Percentiles rank a stretch among this genome's conserved stretches.
Conservation (phyloP, 2,888 invertebrate species). For the Orthosia gracilis region DNA sequence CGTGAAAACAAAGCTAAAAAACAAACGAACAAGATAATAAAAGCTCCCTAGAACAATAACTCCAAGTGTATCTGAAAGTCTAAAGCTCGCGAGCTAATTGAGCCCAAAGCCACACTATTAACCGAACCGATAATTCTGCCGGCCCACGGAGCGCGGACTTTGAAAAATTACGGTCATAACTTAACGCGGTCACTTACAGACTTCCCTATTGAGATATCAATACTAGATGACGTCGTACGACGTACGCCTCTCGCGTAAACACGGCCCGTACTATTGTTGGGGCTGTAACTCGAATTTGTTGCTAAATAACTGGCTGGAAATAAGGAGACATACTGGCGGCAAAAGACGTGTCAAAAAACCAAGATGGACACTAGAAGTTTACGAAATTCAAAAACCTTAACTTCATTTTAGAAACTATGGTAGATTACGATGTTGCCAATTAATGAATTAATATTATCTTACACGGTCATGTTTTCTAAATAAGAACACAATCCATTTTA, state of each 20-base stretch:
- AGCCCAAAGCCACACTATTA: conserved; percentile 85
- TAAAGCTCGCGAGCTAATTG: conserved; percentile 82
- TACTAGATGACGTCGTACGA: conserved; percentile 85
- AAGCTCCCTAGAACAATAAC: conserved; percentile 52
- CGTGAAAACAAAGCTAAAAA: conserved; percentile 5
- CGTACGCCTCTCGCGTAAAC: conserved; percentile 83
- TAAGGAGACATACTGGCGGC: neutral
- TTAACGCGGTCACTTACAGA: conserved; percentile 89
- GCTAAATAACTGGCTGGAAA: neutral
- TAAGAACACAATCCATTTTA: conserved; percentile 56
- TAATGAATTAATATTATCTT: conserved; percentile 34
- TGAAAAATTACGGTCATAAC: conserved; percentile 89
- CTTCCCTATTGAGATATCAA: conserved; percentile 91
- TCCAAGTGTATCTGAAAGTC: conserved; percentile 58
- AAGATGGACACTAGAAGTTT: neutral
- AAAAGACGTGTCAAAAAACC: neutral
- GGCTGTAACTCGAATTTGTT: conserved; percentile 56
- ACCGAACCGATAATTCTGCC: conserved; percentile 79
- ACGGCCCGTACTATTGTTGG: conserved; percentile 74
- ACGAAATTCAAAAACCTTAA: neutral
- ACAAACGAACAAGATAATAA: conserved; percentile 39
- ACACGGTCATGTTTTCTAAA: conserved; percentile 49
- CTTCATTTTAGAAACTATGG: neutral
- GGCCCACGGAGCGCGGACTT: conserved; percentile 79
- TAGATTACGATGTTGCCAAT: neutral